Percentiles rank a stretch among this genome's conserved stretches.
These are phyloP conservation scores for Nematostella vectensis DNA, from an alignment of 92 coral and sea anemone genomes.

Conservation along the genomic window DNA sequence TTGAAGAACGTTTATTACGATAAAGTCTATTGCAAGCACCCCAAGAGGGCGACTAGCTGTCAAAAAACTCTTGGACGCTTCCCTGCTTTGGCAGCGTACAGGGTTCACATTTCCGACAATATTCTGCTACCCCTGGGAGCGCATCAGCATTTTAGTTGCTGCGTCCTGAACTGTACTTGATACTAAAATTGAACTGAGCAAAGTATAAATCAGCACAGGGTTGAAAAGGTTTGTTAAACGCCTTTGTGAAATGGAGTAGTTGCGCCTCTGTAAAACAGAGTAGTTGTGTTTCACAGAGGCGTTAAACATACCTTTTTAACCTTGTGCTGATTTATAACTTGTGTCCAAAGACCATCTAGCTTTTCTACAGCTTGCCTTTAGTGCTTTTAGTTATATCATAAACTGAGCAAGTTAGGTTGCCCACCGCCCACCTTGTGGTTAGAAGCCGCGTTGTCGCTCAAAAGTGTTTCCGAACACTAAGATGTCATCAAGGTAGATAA, in stretches of 20 bases:
- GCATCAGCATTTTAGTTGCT: slow-evolving; percentile 48
- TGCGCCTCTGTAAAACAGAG: too few relatives aligned
- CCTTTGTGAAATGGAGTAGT: too few relatives aligned
- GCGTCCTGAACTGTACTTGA: slow-evolving; percentile 35
- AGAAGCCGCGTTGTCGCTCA: slow-evolving; percentile 42
- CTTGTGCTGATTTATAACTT: too few relatives aligned
- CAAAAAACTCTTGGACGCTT: slow-evolving; percentile 24
- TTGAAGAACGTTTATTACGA: slow-evolving; percentile 31
- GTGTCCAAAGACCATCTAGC: too few relatives aligned
- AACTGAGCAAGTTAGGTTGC: slow-evolving; percentile 19
- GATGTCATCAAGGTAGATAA: slow-evolving; percentile 52
- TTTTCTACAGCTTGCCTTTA: too few relatives aligned
- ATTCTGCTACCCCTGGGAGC: slow-evolving; percentile 21
- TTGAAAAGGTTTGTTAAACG: too few relatives aligned
- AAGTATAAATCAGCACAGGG: too few relatives aligned
- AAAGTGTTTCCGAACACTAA: slow-evolving; percentile 45
- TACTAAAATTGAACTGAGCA: slow-evolving; percentile 44
- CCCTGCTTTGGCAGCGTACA: slow-evolving; percentile 39
- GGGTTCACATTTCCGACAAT: slow-evolving; percentile 24
- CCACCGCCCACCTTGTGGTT: slow-evolving; percentile 31
- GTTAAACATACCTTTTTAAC: too few relatives aligned
- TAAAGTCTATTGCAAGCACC: slow-evolving; percentile 58
- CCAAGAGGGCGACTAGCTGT: slow-evolving; percentile 27
- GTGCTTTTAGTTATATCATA: too few relatives aligned
- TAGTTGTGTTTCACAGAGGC: too few relatives aligned